Evolutionary conservation across 2,113 vertebrate species (phyloP), one percentile per base, ranked within the genome.

Genomic region (Oxyruncus cristatus): DNA sequence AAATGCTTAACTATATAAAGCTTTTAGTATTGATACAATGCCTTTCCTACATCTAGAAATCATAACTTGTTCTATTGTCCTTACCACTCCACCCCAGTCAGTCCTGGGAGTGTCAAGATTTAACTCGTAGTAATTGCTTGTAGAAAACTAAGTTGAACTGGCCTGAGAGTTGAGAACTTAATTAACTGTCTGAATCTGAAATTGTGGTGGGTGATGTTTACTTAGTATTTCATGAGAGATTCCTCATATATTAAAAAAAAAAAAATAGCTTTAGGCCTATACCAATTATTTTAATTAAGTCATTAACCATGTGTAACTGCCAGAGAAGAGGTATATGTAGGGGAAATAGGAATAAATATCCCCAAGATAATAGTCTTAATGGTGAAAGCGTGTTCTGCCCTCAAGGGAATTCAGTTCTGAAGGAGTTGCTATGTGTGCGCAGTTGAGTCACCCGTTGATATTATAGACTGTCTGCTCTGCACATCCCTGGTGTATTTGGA

Each of bases 271-370:
- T 61, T 87, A 94, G 92, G 93, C 90, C 46, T 65, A 30, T 86
- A 91, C 65, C 92, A 79, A 47, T 93, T 96, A 96, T 81, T 94
- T 95, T 96, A 96, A 96, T 93, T 89, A 94, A 95, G 74, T 92
- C 39, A 84, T 97, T 95, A 97, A 58, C 65, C 1, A 2, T 66
- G 41, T 71, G 21, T 85, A 92, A 84, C 72, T 92, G 75, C 85
- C 30, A 59, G 85, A 88, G 42, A 94, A 88, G 92, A 93, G 52
- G 35, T 91, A 24, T 71, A 74, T 83, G 28, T 77, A 91, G 35
- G 86, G 66, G 56, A 89, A 79, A 18, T 39, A 56, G 81, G 80
- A 89, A 90, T 89, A 85, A 52, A 63, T 68, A 81, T 89, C 56
- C 75, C 62, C 37, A 42, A 79, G 58, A 78, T 73, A 82, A 37